These are phyloP conservation scores for Megathymus violae DNA, from an alignment of 1,140 invertebrate genomes.

Conservation along the genomic window DNA sequence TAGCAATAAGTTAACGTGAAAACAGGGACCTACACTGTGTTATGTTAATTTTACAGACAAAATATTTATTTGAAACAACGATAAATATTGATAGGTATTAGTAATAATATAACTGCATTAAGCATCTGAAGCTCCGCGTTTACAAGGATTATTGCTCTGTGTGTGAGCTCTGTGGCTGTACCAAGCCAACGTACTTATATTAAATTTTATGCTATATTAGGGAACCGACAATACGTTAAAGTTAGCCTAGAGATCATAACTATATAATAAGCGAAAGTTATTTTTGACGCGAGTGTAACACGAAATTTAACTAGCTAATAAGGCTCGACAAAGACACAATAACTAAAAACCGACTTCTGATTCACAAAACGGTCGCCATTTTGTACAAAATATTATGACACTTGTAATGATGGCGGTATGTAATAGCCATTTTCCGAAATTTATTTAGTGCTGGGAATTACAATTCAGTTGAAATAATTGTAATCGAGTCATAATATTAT, in stretches of 20 bases:
- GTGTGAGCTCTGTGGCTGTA: constrained; percentile 21
- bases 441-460: background rate
- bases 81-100: constrained; percentile 17
- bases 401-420: background rate
- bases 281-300: constrained; percentile 29
- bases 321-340: constrained; percentile 11
- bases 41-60: constrained; percentile 22
- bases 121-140: constrained; percentile 31
- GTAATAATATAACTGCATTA: constrained; percentile 27
- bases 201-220: constrained; percentile 24
- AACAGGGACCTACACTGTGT: constrained; percentile 1
- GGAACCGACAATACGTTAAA: constrained; percentile 23
- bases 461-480: constrained; percentile 1
- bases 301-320: constrained; percentile 34
- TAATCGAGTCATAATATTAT: constrained; percentile 2
- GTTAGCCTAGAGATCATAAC: constrained; percentile 32
- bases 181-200: constrained; percentile 23
- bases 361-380: constrained; percentile 17
- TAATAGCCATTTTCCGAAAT: background rate
- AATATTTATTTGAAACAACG: constrained; percentile 28
- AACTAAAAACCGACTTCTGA: background rate
- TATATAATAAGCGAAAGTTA: constrained; percentile 32
- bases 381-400: background rate
- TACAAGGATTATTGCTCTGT: constrained; percentile 30
- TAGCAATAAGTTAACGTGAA: constrained; percentile 1